Evolutionary conservation across 2,888 invertebrate species (phyloP).

Genomic region (Caenorhabditis sulstoni): DNA sequence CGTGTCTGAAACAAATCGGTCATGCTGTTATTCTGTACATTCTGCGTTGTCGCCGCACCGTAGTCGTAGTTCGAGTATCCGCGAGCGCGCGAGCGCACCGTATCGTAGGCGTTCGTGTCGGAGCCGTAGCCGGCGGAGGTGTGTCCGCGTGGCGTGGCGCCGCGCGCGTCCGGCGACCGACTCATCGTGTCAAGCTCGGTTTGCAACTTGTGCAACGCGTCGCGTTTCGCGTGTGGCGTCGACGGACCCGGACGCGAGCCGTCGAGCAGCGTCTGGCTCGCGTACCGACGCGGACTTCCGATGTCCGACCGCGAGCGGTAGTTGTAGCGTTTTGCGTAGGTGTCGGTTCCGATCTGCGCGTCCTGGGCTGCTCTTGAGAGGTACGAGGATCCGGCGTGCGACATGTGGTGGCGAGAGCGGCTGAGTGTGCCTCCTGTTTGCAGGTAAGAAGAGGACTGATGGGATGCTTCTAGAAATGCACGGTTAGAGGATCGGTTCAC

Average conservation of each 20-base stretch:
- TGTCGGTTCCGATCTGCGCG: constrained; percentile 68
- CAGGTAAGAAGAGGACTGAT: constrained; percentile 54
- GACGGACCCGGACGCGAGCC: constrained; percentile 80
- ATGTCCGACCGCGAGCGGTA: constrained; percentile 80
- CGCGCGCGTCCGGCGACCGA: constrained; percentile 72
- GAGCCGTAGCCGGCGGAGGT: constrained; percentile 72
- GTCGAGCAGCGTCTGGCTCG: constrained; percentile 80
- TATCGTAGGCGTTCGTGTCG: constrained; percentile 77
- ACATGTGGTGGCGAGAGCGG: constrained; percentile 71
- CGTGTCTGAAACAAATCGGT: constrained; percentile 50
- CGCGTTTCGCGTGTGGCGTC: constrained; percentile 78
- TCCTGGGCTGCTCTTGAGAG: constrained; percentile 72
- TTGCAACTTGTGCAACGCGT: constrained; percentile 80
- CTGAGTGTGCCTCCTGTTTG: constrained; percentile 55
- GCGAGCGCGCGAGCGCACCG: constrained; percentile 70
- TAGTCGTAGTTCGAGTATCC: constrained; percentile 79
- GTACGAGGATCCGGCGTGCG: constrained; percentile 73
- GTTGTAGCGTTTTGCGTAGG: constrained; percentile 78
- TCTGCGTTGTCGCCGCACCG: no score
- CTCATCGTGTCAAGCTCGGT: constrained; percentile 80
- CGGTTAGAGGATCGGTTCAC: constrained; percentile 11
- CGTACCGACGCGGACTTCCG: constrained; percentile 77
- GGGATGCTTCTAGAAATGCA: constrained; percentile 48
- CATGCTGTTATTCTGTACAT: neutral
- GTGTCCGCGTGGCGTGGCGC: constrained; percentile 48